These are phyloP conservation scores for Proteles cristata DNA, from an alignment of 2,113 vertebrate genomes.

Conservation along the genomic window DNA sequence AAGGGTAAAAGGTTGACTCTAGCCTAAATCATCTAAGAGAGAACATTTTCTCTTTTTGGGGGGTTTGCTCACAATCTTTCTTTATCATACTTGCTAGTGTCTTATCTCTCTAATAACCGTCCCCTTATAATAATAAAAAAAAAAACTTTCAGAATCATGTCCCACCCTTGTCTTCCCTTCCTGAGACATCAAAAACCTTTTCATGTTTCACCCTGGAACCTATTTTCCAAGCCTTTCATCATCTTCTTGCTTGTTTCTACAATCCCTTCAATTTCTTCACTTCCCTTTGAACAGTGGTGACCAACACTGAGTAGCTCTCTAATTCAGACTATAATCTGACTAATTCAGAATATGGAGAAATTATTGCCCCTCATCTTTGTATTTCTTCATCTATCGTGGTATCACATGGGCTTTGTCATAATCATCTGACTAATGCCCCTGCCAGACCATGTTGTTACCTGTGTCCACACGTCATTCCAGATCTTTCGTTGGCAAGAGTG, in stretches of 20 bases:
- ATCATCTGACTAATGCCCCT: neutral
- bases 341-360: conserved; percentile 31
- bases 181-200: neutral
- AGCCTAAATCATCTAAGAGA: neutral
- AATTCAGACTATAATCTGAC: conserved; percentile 32
- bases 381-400: neutral
- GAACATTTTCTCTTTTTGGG: neutral
- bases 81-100: neutral
- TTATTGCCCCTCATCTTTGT: neutral
- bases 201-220: conserved; percentile 45
- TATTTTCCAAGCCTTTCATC: conserved; percentile 62
- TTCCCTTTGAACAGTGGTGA: conserved; percentile 51
- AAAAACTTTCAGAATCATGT: conserved; percentile 16
- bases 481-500: neutral
- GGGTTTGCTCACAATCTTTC: neutral
- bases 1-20: neutral
- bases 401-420: neutral
- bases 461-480: neutral
- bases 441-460: neutral
- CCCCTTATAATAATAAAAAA: conserved; percentile 21
- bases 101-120: neutral
- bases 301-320: neutral
- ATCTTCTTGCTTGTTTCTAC: neutral
- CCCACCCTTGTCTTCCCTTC: neutral
- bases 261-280: conserved; percentile 37